Base-by-base conservation (phyloP, 2,888 invertebrate genomes). In the Agrotis clavis region DNA sequence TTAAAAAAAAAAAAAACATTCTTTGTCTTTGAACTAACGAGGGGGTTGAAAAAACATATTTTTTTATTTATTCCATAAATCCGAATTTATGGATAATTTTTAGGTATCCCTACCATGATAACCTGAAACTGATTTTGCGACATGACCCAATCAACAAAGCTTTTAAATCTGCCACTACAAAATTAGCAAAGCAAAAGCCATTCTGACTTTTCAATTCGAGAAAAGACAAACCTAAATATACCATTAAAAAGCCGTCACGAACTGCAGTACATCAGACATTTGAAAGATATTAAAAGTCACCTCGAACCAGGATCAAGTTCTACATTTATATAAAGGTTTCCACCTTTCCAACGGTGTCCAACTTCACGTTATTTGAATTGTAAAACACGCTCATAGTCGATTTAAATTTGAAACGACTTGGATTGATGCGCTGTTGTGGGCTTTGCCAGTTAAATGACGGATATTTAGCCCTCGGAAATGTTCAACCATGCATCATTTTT, bases 331-430 rank as follows among this genome's bases (percentile, higher is more conserved):
- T 88, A 85, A 87, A 91, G 88, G 89, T 90, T 90, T 89, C 86
- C 89, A 91, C 92, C 90, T 91, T 87, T 86, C 80, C 85, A 30
- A 19, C 84, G 74, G 66, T 86, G 89, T 85, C 89, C 87, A 90
- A 92, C 87, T 91, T 91, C 81, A 74, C 81, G 72, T 74, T 81
- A 91, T 92, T 92, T 92, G 92, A 92, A 92, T 92, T 92, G 92
- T 91, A 91, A 92, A 92, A 89, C 89, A 87, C 79, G 83, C 83
- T 79, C 80, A 74, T 79, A 80, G 85, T 82, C 87, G 79, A 91
- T 92, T 92, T 92, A 89, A 91, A 92, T 90, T 91, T 90, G 83
- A 86, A 89, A 89, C 86, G 87, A 73, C 78, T 83, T 84, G 85
- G 82, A 89, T 87, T 87, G 88, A 86, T 87, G 86, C 84, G 83